These are phyloP conservation scores for Cetoscarus ocellatus DNA, from an alignment of 2,797 vertebrate species.

Conservation along the genomic window DNA sequence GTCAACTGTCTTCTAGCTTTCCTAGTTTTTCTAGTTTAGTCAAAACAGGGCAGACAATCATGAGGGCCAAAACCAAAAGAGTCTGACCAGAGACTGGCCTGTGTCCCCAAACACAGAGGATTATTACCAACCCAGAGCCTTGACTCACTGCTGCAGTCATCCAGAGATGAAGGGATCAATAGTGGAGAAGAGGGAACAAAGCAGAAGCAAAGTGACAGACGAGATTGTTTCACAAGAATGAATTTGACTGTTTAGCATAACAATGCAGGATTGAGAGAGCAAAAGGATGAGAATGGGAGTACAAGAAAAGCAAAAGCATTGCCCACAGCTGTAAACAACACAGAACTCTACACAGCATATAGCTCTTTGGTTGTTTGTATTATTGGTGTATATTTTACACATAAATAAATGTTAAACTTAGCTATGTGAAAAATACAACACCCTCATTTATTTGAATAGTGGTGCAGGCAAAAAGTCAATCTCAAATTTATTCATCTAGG, in stretches of 20 bases:
- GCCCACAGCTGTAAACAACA: not conserved
- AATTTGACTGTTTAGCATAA: conserved; percentile 25
- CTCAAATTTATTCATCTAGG: too few species aligned
- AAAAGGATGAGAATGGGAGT: conserved; percentile 3
- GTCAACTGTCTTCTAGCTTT: not conserved
- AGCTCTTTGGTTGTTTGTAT: not conserved
- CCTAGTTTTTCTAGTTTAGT: not conserved
- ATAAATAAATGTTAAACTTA: not conserved
- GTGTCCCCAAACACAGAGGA: conserved; percentile 7
- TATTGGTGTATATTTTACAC: not conserved
- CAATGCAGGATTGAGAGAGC: conserved; percentile 7
- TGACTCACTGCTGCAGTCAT: conserved; percentile 1
- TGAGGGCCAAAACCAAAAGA: conserved; percentile 4
- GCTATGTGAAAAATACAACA: too few species aligned
- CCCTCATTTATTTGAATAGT: too few species aligned
- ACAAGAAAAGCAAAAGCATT: not conserved
- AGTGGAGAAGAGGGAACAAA: conserved; percentile 14
- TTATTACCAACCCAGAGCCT: not conserved
- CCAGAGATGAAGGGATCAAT: conserved; percentile 8
- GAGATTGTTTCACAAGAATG: conserved; percentile 25
- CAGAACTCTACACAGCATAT: not conserved
- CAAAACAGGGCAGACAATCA: conserved; percentile 1
- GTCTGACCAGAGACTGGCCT: conserved; percentile 7
- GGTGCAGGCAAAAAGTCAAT: too few species aligned
- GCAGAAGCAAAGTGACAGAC: conserved; percentile 7